A percentile compares a stretch with the other conserved stretches of the same genome.
Conservation (phyloP, 2,888 invertebrate species). For the Yponomeuta sedellus region DNA sequence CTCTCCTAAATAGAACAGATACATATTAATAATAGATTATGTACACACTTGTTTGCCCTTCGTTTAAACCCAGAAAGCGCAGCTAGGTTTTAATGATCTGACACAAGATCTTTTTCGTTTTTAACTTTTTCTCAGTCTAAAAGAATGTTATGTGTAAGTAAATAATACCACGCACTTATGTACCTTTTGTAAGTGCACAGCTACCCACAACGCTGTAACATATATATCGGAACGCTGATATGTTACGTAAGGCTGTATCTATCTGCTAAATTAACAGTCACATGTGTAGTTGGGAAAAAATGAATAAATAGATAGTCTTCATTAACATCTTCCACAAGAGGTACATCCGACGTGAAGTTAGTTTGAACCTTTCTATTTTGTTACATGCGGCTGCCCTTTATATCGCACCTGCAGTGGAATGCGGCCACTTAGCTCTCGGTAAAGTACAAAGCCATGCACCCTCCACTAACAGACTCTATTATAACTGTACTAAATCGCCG, state of each 20-base stretch:
- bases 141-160: not conserved
- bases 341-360: not conserved
- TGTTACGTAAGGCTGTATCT: too few relatives aligned
- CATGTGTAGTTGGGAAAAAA: not conserved
- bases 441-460: conserved; percentile 83
- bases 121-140: not conserved
- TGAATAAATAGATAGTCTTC: too few relatives aligned
- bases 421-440: conserved; percentile 80
- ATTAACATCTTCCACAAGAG: not conserved
- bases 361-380: conserved; percentile 71
- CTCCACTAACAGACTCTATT: conserved; percentile 69
- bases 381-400: conserved; percentile 77
- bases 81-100: not conserved
- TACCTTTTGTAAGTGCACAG: not conserved
- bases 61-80: not conserved
- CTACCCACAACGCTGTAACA: not conserved
- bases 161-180: not conserved
- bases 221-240: too few relatives aligned
- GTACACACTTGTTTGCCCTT: too few relatives aligned
- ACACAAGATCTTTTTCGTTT: not conserved
- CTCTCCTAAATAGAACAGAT: too few relatives aligned
- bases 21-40: too few relatives aligned
- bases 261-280: not conserved
- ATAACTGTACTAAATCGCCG: conserved; percentile 60
- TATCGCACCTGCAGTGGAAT: conserved; percentile 80